These are phyloP conservation scores for Cottoperca gobio DNA, from an alignment of 2,797 vertebrate species.

Conservation along the genomic window DNA sequence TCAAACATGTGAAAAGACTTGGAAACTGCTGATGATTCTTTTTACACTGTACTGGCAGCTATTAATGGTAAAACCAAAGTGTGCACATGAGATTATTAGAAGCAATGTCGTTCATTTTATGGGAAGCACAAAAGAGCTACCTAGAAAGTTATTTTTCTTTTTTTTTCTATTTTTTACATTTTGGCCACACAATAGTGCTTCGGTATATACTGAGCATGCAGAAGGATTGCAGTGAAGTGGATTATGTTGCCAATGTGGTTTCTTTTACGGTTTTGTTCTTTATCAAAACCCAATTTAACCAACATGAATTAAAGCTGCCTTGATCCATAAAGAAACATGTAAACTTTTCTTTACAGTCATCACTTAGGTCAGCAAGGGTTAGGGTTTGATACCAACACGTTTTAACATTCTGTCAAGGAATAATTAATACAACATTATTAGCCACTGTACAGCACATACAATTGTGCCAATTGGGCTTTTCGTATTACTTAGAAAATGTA, in stretches of 20 bases:
- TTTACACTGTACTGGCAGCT: not conserved
- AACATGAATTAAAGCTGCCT: not conserved
- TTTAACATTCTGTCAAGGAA: not conserved
- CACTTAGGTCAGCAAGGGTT: not conserved
- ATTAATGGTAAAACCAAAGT: not conserved
- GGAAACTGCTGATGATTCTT: not conserved
- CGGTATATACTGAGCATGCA: not conserved
- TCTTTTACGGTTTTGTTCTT: slow-evolving; percentile 7
- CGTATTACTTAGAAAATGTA: not conserved
- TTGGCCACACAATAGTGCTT: not conserved
- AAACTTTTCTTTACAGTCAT: not conserved
- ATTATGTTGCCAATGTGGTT: not conserved
- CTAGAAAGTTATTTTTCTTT: not conserved
- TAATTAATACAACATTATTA: not conserved
- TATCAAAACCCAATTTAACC: not conserved
- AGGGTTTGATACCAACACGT: not conserved
- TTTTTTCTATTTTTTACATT: not conserved
- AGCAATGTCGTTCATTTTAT: not conserved
- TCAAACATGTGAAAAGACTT: not conserved
- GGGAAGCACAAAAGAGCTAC: not conserved
- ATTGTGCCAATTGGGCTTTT: too few relatives aligned
- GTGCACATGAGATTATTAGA: not conserved
- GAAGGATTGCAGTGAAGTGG: not conserved
- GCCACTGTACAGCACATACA: not conserved
- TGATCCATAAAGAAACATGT: not conserved